These are phyloP conservation scores for Falco rusticolus DNA, from an alignment of 2,797 vertebrate species.

Conservation along the genomic window DNA sequence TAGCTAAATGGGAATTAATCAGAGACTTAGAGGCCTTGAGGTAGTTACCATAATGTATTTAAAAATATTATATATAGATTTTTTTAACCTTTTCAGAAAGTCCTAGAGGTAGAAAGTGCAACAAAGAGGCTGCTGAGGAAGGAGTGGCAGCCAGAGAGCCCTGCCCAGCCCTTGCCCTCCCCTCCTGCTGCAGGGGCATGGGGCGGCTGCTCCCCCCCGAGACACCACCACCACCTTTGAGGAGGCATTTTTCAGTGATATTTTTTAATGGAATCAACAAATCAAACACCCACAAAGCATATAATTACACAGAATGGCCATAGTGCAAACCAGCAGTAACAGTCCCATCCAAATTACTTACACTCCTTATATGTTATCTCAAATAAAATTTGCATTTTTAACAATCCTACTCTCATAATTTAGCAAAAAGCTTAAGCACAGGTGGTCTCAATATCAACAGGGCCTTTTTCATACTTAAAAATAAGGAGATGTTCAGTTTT, in stretches of 20 bases:
- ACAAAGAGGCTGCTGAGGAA: background rate
- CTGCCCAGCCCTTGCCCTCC: background rate
- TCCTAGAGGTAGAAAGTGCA: background rate
- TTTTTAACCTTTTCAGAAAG: background rate
- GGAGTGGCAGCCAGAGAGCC: background rate
- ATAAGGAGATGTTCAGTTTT: background rate
- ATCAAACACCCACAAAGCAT: background rate
- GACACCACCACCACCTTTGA: rapidly evolving
- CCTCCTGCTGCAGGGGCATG: background rate
- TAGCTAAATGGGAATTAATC: background rate
- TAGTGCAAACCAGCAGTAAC: background rate
- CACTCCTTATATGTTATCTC: background rate
- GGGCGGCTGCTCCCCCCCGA: background rate
- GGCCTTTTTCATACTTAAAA: background rate
- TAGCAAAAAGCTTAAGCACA: background rate
- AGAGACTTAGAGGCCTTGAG: background rate
- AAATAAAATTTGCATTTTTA: background rate
- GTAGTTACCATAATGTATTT: background rate
- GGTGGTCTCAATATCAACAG: background rate
- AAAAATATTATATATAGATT: background rate
- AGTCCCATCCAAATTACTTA: background rate
- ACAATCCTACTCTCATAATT: background rate
- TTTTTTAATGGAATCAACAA: background rate
- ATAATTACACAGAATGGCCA: background rate
- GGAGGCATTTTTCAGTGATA: background rate